A percentile compares a stretch with the other conserved stretches of the same genome.
Evolutionary conservation across 2,113 vertebrate genomes (phyloP).

Genomic region (Puffinus mauretanicus): DNA sequence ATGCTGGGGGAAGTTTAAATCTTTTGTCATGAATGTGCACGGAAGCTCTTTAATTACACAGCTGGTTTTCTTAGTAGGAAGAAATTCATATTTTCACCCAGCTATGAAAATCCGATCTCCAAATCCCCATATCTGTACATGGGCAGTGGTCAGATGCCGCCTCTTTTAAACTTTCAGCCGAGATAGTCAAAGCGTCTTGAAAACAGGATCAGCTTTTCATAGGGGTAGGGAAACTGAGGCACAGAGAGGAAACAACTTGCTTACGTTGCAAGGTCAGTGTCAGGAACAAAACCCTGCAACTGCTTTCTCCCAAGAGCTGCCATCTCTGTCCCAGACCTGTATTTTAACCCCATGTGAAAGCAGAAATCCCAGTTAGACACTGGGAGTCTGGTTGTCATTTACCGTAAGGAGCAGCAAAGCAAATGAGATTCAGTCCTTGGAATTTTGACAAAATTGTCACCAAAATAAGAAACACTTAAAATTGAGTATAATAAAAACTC

Average conservation of each 20-base stretch:
- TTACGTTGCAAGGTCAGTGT: not conserved
- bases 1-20: not conserved
- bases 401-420: not conserved
- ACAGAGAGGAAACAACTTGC: not conserved
- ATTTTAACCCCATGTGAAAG: not conserved
- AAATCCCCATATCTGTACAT: not conserved
- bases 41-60: not conserved
- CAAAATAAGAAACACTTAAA: conserved; percentile 16
- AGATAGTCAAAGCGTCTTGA: not conserved
- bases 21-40: not conserved
- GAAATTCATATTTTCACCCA: not conserved
- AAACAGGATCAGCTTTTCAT: not conserved
- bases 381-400: not conserved
- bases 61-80: not conserved
- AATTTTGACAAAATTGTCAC: conserved; percentile 15
- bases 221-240: not conserved
- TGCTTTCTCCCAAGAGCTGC: not conserved
- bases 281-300: not conserved
- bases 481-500: not conserved
- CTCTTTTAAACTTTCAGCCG: not conserved
- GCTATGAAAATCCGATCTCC: not conserved
- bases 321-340: not conserved
- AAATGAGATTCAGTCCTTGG: conserved; percentile 7
- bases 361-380: not conserved
- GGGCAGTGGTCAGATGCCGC: not conserved